A percentile compares a stretch with the other conserved stretches of the same genome.
Conservation (phyloP, 2,888 invertebrate genomes). For the Mythimna impura region DNA sequence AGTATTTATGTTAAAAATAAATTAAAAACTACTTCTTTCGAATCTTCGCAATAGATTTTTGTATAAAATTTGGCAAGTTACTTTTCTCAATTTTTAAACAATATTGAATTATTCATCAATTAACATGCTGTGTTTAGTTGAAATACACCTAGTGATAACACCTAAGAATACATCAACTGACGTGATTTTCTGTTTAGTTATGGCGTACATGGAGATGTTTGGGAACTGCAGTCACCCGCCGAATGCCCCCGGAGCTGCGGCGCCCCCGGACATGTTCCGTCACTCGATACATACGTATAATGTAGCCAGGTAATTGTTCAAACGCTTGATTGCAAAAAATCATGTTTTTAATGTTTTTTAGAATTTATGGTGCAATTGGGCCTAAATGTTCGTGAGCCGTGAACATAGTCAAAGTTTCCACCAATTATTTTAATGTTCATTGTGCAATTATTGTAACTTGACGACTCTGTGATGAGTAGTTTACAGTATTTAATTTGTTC, state of each 20-base stretch:
- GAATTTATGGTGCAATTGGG: conserved; percentile 22
- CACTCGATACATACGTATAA: conserved; percentile 96
- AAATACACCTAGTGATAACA: conserved; percentile 40
- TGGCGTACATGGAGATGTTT: conserved; percentile 99
- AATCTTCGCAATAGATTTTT: too few species aligned
- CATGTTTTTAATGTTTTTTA: background rate
- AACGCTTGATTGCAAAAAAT: background rate
- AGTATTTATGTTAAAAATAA: background rate
- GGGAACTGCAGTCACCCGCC: conserved; percentile 96
- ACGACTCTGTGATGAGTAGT: conserved; percentile 14
- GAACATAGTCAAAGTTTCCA: conserved; percentile 24
- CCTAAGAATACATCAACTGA: conserved; percentile 6
- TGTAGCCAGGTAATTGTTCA: conserved; percentile 81
- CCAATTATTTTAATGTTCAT: conserved; percentile 30
- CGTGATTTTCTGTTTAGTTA: conserved; percentile 91
- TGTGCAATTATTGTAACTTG: conserved; percentile 23
- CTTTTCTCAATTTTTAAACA: too few species aligned
- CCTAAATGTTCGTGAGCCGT: conserved; percentile 20
- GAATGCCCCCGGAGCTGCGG: conserved; percentile 83
- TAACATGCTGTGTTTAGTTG: conserved; percentile 45
- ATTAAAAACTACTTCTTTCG: background rate
- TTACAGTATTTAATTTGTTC: conserved; percentile 7
- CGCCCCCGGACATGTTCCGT: conserved; percentile 94
- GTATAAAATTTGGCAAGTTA: too few species aligned
- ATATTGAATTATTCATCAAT: too few species aligned